phyloP scores from a whole-genome alignment of 1,140 invertebrate species.

The Triops longicaudatus region DNA sequence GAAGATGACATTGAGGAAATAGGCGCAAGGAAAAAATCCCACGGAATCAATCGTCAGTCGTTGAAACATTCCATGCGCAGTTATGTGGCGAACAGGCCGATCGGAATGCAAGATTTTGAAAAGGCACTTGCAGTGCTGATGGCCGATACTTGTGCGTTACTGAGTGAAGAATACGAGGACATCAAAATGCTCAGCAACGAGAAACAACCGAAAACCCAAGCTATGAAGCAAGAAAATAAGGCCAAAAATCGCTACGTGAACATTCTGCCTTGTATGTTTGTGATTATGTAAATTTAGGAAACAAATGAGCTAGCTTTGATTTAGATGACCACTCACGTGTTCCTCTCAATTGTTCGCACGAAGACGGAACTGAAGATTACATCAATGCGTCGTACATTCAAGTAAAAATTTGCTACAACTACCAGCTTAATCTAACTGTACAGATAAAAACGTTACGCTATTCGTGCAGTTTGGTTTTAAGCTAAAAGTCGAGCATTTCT shows the following conservation, averaged over 20 bases:
- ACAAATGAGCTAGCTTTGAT: not conserved
- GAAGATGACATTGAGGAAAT: no score
- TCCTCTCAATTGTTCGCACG: constrained; percentile 51
- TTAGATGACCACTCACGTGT: constrained; percentile 65
- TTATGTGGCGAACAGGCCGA: not conserved
- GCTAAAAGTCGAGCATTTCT: not conserved
- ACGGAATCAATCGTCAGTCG: not conserved
- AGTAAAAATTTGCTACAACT: constrained; percentile 50
- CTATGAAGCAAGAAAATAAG: constrained; percentile 52
- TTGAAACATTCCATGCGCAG: not conserved
- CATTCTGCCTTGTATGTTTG: constrained; percentile 61
- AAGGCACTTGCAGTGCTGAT: not conserved
- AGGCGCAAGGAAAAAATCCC: not conserved
- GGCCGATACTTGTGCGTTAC: not conserved
- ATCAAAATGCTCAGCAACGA: not conserved
- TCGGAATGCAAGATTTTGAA: not conserved
- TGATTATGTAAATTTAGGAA: not conserved
- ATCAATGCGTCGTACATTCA: constrained; percentile 76
- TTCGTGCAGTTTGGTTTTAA: constrained; percentile 3
- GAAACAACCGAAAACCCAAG: constrained; percentile 29
- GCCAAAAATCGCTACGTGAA: constrained; percentile 71
- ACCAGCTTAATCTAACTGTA: no score
- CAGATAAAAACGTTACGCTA: no score
- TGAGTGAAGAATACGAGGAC: not conserved
- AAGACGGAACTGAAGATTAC: constrained; percentile 56